These are phyloP conservation scores for Serilophus lunatus DNA, from an alignment of 2,113 vertebrate genomes.

Conservation along the genomic window DNA sequence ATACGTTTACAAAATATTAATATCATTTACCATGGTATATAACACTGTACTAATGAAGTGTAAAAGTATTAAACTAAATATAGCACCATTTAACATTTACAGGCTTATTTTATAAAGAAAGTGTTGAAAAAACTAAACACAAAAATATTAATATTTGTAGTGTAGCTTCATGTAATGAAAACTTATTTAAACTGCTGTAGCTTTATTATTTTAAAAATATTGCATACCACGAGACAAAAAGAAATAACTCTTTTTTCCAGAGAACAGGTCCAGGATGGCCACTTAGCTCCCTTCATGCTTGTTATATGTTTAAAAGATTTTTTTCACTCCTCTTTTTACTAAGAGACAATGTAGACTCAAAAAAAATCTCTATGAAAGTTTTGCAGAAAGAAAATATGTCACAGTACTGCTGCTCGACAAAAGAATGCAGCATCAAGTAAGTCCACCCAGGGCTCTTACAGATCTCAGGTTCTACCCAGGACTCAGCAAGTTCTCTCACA, in stretches of 20 bases:
- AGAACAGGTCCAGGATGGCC: not conserved
- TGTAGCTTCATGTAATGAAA: not conserved
- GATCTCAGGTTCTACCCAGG: not conserved
- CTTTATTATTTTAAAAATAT: not conserved
- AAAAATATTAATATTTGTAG: not conserved
- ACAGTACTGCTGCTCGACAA: not conserved
- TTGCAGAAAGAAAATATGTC: not conserved
- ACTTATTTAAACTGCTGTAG: not conserved
- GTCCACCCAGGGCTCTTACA: not conserved
- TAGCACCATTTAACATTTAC: not conserved
- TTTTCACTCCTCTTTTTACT: not conserved
- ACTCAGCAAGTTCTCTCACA: not conserved
- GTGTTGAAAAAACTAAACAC: not conserved
- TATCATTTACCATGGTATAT: not conserved
- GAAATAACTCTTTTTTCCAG: not conserved
- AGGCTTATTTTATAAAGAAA: not conserved
- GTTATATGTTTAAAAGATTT: not conserved
- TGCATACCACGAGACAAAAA: not conserved
- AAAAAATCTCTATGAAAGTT: not conserved
- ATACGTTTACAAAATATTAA: not conserved
- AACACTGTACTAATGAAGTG: not conserved
- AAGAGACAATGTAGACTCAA: not conserved
- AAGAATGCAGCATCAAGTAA: not conserved
- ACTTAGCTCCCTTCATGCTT: not conserved
- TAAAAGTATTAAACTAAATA: not conserved